Evolutionary conservation across 2,888 invertebrate genomes (phyloP), one percentile per base, ranked within the genome.

Genomic region (Myathropa florea): DNA sequence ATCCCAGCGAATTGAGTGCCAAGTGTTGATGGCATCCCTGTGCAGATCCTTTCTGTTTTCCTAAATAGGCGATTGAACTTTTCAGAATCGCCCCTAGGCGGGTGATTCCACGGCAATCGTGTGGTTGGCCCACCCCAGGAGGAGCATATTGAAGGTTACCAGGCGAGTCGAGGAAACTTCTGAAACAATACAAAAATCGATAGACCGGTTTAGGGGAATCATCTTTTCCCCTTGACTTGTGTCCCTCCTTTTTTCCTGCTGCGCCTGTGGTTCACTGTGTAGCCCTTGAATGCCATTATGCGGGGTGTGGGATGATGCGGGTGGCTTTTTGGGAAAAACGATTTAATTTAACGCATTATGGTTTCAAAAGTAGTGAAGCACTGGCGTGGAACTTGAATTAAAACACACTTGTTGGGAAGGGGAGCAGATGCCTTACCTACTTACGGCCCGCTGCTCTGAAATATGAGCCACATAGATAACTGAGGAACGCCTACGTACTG

Each of bases 11-110:
- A 55, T 65, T 70, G 64, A 28, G 53, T 63, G 72, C 76, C 39
- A 72, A 77, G 77, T 72, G 64, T 39, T 57, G 59, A 79, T 71
- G 78, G 57, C 46, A 28, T 70, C 68, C 55, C 30, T 26, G 61
- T 18, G 18, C 7, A 46, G 18, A 46, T 18, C 46, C 18, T 24
- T 2, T 12, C 24, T 24, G 57, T 57, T 57, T 24, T 24, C 46
- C 46, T 24, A 75, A 64, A 26, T 59, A n/a, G 63, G n/a, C 53
- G 33, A 53, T 72, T 72, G 30, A 72, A 57, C 55, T 39, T 75
- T 65, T 75, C 36, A 33, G 33, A 21, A 10, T 75, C 30, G 33
- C 68, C n/a, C 55, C 55, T 46, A 23, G 68, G 33, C 73, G 26
- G 24, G 53, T 64, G 33, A 73, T 63, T 30, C 4, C 57, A 14